phyloP scores from a whole-genome alignment of 2,797 vertebrate genomes.

The Sebastes umbrosus region DNA sequence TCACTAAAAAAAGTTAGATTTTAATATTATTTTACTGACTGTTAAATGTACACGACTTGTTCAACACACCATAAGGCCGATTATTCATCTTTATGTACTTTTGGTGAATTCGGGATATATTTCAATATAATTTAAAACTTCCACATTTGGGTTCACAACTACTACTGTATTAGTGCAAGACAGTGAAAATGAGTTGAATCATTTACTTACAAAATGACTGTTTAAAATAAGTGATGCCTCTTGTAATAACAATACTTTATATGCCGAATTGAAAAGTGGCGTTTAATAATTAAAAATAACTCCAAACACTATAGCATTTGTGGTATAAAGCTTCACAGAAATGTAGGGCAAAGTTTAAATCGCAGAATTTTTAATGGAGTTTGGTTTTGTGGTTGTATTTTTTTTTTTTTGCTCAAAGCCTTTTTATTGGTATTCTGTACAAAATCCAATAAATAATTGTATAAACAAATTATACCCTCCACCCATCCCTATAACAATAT shows the following conservation, averaged over 20 bases:
- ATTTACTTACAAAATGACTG: background rate
- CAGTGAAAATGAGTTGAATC: background rate
- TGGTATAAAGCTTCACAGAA: background rate
- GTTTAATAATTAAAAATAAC: background rate
- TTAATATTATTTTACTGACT: background rate
- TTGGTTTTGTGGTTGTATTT: background rate
- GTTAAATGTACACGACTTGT: background rate
- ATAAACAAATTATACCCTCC: too few relatives aligned
- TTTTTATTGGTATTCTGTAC: too few relatives aligned
- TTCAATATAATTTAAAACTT: background rate
- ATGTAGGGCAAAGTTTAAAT: background rate
- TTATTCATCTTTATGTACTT: background rate
- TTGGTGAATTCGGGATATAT: background rate
- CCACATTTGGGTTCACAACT: background rate
- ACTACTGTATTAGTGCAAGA: background rate
- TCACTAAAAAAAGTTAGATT: background rate
- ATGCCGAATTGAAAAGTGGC: background rate
- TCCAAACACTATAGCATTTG: accelerated
- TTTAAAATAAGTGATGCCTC: background rate
- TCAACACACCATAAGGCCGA: accelerated
- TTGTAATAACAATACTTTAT: background rate
- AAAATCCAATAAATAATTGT: too few relatives aligned
- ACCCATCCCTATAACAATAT: too few relatives aligned
- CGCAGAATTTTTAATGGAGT: background rate
- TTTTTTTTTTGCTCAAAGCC: too few relatives aligned